phyloP scores from a whole-genome alignment of 2,113 vertebrate species.

The Falco punctatus region DNA sequence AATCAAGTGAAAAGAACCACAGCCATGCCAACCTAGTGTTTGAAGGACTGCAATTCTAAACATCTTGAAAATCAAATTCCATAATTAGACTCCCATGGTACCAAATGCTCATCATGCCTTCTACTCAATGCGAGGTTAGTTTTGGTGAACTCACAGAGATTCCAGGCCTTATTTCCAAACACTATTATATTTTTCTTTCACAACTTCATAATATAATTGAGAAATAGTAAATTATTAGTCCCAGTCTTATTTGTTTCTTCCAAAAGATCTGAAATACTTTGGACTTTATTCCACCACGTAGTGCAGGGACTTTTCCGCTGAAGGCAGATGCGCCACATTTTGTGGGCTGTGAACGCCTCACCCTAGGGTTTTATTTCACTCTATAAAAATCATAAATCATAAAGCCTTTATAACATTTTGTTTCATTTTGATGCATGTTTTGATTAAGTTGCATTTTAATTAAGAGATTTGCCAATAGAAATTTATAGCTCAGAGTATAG shows the following conservation, averaged over 20 bases:
- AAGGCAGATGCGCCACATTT: not conserved
- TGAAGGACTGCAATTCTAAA: not conserved
- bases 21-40: not conserved
- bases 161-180: not conserved
- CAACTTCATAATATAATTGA: not conserved
- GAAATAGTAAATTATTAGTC: not conserved
- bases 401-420: not conserved
- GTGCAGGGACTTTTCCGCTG: not conserved
- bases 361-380: not conserved
- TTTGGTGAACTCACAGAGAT: not conserved
- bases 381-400: not conserved
- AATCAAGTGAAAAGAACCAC: not conserved
- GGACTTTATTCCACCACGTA: not conserved
- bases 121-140: not conserved
- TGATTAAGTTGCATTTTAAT: too few relatives aligned
- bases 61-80: not conserved
- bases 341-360: not conserved
- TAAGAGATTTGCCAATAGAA: too few relatives aligned
- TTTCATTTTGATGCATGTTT: too few relatives aligned
- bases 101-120: not conserved
- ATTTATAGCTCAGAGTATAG: too few relatives aligned
- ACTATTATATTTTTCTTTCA: not conserved
- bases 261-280: not conserved
- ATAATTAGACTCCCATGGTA: not conserved
- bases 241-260: not conserved